Base-by-base conservation (phyloP, 2,888 invertebrate genomes). In the Rhyacophila evoluta region DNA sequence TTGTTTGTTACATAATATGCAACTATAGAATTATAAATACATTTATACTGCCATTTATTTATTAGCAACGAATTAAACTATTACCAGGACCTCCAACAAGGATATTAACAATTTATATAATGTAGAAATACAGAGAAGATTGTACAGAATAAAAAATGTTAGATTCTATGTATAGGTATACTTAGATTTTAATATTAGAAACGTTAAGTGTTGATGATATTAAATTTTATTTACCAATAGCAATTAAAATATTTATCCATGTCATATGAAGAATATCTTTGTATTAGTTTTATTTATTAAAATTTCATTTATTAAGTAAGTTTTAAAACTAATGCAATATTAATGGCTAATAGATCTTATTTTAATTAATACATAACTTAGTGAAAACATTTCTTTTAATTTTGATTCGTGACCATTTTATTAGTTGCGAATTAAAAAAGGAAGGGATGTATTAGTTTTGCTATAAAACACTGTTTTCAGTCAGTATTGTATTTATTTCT, bases 201-300 rank as follows among this genome's bases (percentile, higher is more conserved):
- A 55, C 8, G 15, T 55, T 55, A 55, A 55, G 55, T 55, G 55
- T 55, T 55, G 55, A 55, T 55, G 55, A 55, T 55, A 55, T 55
- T 8, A 55, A 55, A 55, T 19, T 55, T 55, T 55, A 55, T 55
- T 25, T 55, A 55, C 55, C 2, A 15, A 55, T 19, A 55, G 19
- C 55, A 19, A 55, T 10, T 19, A 8, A 41, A 41, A 33, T 33
- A 33, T 33, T 19, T 41, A 41, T 55, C 19, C 12, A 55, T 19
- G 12, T 10, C 25, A 55, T 33, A 33, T 55, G 12, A 55, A 3
- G 2, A 55, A 8, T 55, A 19, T 55, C 19, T 10, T 55, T 55
- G 12, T 19, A 55, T 55, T 55, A 55, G n/a, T n/a, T n/a, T 25
- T 55, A 12, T 19, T 1, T 55, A 8, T 2, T 19, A 55, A 19